Conservation (phyloP, 2,888 invertebrate genomes). For the Drosophila buzzatii region DNA sequence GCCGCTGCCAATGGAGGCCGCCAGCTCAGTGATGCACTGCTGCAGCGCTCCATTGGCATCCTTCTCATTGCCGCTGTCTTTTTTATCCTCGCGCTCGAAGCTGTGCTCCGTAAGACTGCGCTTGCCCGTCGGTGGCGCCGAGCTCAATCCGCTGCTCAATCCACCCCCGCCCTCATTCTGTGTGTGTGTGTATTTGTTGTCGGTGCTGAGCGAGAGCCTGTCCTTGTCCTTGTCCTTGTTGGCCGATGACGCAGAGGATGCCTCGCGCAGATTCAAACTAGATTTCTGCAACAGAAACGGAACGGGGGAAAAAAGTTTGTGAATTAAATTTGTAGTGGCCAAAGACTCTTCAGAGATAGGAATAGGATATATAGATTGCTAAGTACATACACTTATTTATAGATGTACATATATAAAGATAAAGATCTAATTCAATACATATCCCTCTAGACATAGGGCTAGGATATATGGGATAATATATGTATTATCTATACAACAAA, state of each 20-base stretch:
- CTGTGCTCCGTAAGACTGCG: constrained; percentile 67
- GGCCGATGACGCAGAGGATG: constrained; percentile 52
- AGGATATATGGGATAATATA: not conserved
- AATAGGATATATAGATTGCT: not conserved
- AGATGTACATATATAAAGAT: too few relatives aligned
- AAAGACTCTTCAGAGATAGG: not conserved
- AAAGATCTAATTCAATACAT: not conserved
- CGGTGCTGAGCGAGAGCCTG: constrained; percentile 81
- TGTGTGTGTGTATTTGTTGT: constrained; percentile 81
- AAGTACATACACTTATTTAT: not conserved
- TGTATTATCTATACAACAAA: not conserved
- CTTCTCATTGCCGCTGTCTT: constrained; percentile 84
- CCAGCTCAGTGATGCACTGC: constrained; percentile 91
- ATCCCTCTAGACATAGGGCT: not conserved
- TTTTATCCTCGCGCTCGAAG: constrained; percentile 81
- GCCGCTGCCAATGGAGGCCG: constrained; percentile 84
- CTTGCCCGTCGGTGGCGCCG: constrained; percentile 70
- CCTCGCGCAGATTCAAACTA: constrained; percentile 82
- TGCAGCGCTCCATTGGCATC: constrained; percentile 84
- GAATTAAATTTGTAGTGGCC: not conserved
- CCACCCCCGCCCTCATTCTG: constrained; percentile 52
- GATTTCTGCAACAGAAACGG: constrained; percentile 70
- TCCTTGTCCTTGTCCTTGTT: constrained; percentile 80
- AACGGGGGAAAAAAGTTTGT: not conserved
- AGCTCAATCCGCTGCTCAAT: constrained; percentile 57